Evolutionary conservation across 2,888 invertebrate species (phyloP).

Genomic region (Ypsolopha sequella): DNA sequence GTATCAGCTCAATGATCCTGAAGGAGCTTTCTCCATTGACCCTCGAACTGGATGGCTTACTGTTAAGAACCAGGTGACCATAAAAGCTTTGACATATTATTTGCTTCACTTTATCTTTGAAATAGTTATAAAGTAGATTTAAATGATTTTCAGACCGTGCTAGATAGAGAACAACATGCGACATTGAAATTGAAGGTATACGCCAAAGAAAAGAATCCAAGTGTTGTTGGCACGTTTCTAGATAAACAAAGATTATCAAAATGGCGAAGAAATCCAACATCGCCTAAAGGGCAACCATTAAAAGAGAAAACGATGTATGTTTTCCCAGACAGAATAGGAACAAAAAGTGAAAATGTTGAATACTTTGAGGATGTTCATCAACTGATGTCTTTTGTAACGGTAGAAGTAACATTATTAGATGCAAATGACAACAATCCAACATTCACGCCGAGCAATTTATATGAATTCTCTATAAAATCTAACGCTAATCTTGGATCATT

Average conservation of each 20-base stretch:
- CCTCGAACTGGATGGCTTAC: constrained; percentile 88
- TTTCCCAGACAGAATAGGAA: constrained; percentile 54
- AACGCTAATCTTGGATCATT: constrained; percentile 77
- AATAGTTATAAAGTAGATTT: not conserved
- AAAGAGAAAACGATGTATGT: constrained; percentile 59
- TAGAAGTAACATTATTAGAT: constrained; percentile 87
- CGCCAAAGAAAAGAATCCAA: constrained; percentile 82
- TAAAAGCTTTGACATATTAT: too few species aligned
- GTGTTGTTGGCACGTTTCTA: constrained; percentile 69
- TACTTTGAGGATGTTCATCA: constrained; percentile 47
- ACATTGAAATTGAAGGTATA: constrained; percentile 81
- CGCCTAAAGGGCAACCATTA: constrained; percentile 21
- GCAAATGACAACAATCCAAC: constrained; percentile 94
- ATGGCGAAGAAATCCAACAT: constrained; percentile 41
- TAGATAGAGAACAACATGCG: constrained; percentile 84
- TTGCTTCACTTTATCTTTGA: too few species aligned
- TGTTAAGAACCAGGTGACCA: constrained; percentile 74
- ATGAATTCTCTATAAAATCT: constrained; percentile 80
- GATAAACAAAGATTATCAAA: constrained; percentile 53
- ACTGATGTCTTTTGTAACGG: constrained; percentile 73
- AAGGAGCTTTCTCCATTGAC: constrained; percentile 85
- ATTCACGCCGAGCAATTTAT: constrained; percentile 86
- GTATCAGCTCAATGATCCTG: constrained; percentile 80
- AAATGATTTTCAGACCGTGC: constrained; percentile 64
- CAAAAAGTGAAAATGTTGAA: constrained; percentile 52